These are phyloP conservation scores for Papilio dardanus DNA, from an alignment of 1,140 invertebrate genomes.

Conservation along the genomic window DNA sequence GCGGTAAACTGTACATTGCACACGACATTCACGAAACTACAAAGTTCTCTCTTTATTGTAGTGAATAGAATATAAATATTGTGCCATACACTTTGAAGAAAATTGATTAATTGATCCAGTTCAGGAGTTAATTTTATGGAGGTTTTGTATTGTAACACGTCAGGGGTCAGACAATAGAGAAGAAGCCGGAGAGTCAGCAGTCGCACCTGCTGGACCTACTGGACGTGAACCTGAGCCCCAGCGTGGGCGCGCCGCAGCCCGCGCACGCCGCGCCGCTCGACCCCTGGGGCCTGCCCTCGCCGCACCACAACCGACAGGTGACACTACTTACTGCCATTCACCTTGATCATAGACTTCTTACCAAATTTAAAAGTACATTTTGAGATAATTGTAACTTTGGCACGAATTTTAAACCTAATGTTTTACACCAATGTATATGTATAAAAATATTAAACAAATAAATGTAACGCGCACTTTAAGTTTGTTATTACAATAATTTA, in stretches of 20 bases:
- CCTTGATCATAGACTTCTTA: too few relatives aligned
- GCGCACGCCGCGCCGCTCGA: constrained; percentile 77
- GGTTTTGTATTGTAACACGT: background rate
- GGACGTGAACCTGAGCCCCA: constrained; percentile 89
- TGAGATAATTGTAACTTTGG: too few relatives aligned
- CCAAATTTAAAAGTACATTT: too few relatives aligned
- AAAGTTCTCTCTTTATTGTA: too few relatives aligned
- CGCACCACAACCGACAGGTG: constrained; percentile 38
- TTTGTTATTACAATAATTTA: constrained; percentile 23
- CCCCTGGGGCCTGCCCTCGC: constrained; percentile 87
- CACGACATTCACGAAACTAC: background rate
- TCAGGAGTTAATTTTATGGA: background rate
- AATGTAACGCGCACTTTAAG: too few relatives aligned
- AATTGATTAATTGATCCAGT: background rate
- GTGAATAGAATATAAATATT: too few relatives aligned
- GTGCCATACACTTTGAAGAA: background rate
- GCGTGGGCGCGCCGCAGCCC: constrained; percentile 74
- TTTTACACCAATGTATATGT: too few relatives aligned
- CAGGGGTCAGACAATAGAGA: constrained; percentile 52
- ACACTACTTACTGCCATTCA: background rate
- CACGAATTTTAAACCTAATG: too few relatives aligned
- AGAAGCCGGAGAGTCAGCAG: constrained; percentile 55
- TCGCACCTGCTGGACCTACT: constrained; percentile 88
- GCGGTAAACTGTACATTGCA: constrained; percentile 53
- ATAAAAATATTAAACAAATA: too few relatives aligned